phyloP scores from a whole-genome alignment of 2,113 vertebrate species.

The Protobothrops mucrosquamatus region DNA sequence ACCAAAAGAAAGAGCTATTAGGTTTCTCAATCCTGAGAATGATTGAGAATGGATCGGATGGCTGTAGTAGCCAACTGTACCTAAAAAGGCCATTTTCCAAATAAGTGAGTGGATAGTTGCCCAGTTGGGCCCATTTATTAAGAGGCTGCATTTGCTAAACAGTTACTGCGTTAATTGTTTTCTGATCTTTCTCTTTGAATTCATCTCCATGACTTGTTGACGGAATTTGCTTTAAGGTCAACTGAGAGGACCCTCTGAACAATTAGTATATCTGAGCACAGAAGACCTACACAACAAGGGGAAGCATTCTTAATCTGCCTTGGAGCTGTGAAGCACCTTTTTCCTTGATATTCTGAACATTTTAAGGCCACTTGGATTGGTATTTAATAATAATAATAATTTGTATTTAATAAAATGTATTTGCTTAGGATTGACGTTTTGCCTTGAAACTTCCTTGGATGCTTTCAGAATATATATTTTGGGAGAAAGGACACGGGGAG shows the following conservation, averaged over 20 bases:
- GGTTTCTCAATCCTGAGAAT: not conserved
- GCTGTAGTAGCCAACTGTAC: not conserved
- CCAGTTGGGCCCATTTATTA: not conserved
- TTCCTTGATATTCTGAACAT: not conserved
- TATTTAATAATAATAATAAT: not conserved
- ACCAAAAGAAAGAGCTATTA: not conserved
- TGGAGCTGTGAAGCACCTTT: not conserved
- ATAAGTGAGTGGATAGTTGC: not conserved
- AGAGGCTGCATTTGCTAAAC: not conserved
- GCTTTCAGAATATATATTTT: not conserved
- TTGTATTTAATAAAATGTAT: not conserved
- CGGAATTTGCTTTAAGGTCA: not conserved
- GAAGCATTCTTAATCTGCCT: not conserved
- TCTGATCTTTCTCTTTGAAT: not conserved
- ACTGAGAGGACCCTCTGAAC: not conserved
- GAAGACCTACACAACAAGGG: too few species aligned
- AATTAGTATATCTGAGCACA: not conserved
- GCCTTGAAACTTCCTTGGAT: not conserved
- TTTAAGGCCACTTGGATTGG: too few species aligned
- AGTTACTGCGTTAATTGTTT: not conserved
- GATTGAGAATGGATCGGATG: not conserved
- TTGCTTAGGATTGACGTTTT: not conserved
- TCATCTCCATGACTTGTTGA: not conserved
- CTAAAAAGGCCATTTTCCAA: not conserved
- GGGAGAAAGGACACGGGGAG: not conserved